These are phyloP conservation scores for Encarsia formosa DNA, from an alignment of 2,888 invertebrate genomes.

Conservation along the genomic window DNA sequence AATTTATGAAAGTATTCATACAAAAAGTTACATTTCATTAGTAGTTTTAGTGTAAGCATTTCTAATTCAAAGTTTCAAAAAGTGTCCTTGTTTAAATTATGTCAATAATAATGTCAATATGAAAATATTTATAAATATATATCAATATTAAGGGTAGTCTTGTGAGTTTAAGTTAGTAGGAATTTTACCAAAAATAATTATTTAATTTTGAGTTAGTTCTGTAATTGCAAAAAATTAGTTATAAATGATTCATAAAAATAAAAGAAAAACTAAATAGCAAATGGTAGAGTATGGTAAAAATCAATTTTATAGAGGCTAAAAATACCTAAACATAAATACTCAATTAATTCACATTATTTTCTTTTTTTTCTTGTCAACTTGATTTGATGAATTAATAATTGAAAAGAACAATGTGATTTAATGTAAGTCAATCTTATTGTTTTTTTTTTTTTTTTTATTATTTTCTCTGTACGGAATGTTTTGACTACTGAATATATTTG, in stretches of 20 bases:
- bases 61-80: conserved; percentile 14
- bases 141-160: conserved; percentile 12
- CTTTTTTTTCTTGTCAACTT: too few species aligned
- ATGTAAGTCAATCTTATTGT: too few species aligned
- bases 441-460: too few species aligned
- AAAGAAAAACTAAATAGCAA: too few species aligned
- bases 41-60: background rate
- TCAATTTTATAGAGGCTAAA: too few species aligned
- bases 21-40: background rate
- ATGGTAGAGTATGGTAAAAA: too few species aligned
- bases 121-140: conserved; percentile 9
- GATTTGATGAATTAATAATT: too few species aligned
- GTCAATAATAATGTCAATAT: conserved; percentile 22
- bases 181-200: conserved; percentile 25
- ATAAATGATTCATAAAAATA: conserved; percentile 3
- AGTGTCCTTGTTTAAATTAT: conserved; percentile 17
- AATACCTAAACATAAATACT: too few species aligned
- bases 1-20: background rate
- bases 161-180: conserved; percentile 14
- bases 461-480: too few species aligned
- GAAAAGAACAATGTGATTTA: too few species aligned
- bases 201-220: conserved; percentile 17
- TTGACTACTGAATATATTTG: too few species aligned
- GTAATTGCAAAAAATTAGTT: conserved; percentile 4
- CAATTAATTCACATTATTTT: too few species aligned